Evolutionary conservation across 2,113 vertebrate genomes (phyloP), one percentile per base, ranked within the genome.

Genomic region (Saccopteryx bilineata): DNA sequence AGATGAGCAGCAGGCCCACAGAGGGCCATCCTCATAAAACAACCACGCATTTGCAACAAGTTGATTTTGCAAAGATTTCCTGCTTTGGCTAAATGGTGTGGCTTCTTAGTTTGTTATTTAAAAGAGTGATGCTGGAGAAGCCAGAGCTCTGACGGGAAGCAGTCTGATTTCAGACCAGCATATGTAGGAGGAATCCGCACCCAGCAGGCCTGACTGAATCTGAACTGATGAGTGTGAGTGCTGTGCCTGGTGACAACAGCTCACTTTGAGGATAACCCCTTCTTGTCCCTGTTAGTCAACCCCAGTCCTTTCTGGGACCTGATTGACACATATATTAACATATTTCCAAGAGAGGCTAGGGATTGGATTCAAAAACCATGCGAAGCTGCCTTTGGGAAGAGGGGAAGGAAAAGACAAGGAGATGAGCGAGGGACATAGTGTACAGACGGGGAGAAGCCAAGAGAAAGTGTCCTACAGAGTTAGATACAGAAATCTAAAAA

Each of bases 81-180:
- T 66, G 96, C 94, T 92, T 94, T 79, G 90, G 31, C 85, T 94
- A 95, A 97, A 90, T 69, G 76, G 9, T 92, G 76, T 66, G 80
- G 87, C 52, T 92, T 87, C 90, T 92, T 86, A 52, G 63, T 88
- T 95, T 96, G 87, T 97, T 93, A 96, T 96, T 96, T 96, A 95
- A 97, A 94, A 96, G 87, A 96, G 92, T 91, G 96, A 97, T 84
- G 93, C 95, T 90, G 88, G 92, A 85, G 94, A 92, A 90, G 84
- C 79, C 83, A 68, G 63, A 63, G 54, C 85, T 79, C 65, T 85
- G 81, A 24, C 13, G 11, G n/a, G 52, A 75, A 13, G 56, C 33
- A 61, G 48, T 48, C 72, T 63, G 50, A 58, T 82, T 95, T 93
- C 81, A 86, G 91, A 78, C 9, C 46, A 52, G 39, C 26, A 13